phyloP scores from a whole-genome alignment of 2,797 vertebrate genomes.

The Apodemus agrarius region DNA sequence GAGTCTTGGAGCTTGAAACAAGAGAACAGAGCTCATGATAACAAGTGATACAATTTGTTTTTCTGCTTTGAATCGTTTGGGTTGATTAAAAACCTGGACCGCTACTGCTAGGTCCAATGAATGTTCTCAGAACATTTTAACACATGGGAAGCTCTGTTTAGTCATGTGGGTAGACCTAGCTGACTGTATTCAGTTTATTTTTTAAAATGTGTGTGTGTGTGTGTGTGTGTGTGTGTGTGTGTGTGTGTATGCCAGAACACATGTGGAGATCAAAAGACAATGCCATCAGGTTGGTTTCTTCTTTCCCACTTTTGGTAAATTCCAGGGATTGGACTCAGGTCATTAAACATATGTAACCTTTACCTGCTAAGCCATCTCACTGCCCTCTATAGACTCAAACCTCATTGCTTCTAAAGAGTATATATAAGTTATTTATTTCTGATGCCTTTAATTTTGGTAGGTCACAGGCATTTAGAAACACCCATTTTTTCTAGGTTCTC shows the following conservation, averaged over 20 bases:
- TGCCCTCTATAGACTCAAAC: neutral
- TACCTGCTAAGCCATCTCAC: neutral
- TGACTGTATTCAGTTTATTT: neutral
- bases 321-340: neutral
- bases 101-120: neutral
- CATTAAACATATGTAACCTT: neutral
- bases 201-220: neutral
- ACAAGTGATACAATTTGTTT: neutral
- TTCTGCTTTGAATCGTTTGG: neutral
- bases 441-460: neutral
- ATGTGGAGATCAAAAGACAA: neutral
- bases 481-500: neutral
- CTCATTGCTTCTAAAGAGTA: neutral
- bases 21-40: neutral
- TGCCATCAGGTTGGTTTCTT: neutral
- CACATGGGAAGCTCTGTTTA: neutral
- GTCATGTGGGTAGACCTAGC: neutral
- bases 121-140: neutral
- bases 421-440: neutral
- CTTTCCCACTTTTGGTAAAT: neutral
- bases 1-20: neutral
- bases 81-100: neutral
- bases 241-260: neutral
- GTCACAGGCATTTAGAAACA: neutral
- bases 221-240: neutral